Percentiles rank a stretch among this genome's conserved stretches.
These are phyloP conservation scores for Podocnemis expansa DNA, from an alignment of 2,113 vertebrate species.

Conservation along the genomic window DNA sequence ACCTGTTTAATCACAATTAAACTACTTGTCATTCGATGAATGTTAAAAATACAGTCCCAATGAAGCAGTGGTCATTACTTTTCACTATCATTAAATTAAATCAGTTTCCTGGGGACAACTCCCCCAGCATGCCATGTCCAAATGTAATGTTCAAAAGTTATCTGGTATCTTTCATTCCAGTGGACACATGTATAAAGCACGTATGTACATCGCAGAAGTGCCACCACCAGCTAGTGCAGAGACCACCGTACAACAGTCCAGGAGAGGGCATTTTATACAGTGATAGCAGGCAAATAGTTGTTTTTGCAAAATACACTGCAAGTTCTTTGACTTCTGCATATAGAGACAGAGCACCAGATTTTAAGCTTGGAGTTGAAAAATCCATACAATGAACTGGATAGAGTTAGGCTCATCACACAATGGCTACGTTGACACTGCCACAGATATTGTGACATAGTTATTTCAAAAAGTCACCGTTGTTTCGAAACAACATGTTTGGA, in stretches of 20 bases:
- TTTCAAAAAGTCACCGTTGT: too few species aligned
- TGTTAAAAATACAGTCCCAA: not conserved
- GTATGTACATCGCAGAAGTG: not conserved
- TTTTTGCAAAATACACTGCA: not conserved
- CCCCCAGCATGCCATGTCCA: not conserved
- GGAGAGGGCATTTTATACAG: not conserved
- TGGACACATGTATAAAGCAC: not conserved
- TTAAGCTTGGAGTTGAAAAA: not conserved
- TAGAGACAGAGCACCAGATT: not conserved
- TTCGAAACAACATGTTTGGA: too few species aligned
- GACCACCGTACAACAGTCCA: not conserved
- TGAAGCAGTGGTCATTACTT: not conserved
- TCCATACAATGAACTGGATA: not conserved
- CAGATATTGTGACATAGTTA: too few species aligned
- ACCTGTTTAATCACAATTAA: not conserved
- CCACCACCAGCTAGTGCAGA: not conserved
- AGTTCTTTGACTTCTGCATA: not conserved
- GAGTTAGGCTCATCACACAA: not conserved
- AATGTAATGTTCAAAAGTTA: not conserved
- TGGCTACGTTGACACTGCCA: too few species aligned
- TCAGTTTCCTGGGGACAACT: not conserved
- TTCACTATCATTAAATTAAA: not conserved
- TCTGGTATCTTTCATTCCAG: not conserved
- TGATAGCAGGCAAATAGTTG: not conserved
- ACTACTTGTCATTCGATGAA: not conserved